Percentiles rank a stretch among this genome's conserved stretches.
phyloP scores from a whole-genome alignment of 2,888 invertebrate genomes.

The Lasioglossum pauxillum region DNA sequence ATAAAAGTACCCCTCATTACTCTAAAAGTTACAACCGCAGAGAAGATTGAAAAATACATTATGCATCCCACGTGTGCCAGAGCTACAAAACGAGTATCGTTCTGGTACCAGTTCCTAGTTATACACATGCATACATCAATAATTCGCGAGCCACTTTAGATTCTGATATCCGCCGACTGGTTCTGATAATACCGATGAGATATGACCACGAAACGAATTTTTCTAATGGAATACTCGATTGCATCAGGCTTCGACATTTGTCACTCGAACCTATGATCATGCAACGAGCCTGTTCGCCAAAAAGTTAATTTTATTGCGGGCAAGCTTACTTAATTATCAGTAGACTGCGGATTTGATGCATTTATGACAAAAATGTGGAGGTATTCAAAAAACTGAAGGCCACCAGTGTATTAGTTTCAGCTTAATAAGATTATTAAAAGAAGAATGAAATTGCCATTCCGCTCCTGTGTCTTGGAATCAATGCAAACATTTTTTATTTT shows the following conservation, averaged over 20 bases:
- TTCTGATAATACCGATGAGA: constrained; percentile 13
- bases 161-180: neutral
- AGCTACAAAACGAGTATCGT: constrained; percentile 3
- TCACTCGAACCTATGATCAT: neutral
- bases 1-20: constrained; percentile 18
- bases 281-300: neutral
- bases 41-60: constrained; percentile 45
- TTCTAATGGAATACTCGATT: neutral
- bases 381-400: too few relatives aligned
- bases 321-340: neutral
- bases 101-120: constrained; percentile 21
- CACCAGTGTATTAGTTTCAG: too few relatives aligned
- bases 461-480: too few relatives aligned
- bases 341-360: too few relatives aligned
- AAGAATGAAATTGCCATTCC: too few relatives aligned
- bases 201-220: neutral
- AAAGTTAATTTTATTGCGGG: neutral
- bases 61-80: constrained; percentile 17
- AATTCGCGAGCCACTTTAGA: constrained; percentile 18
- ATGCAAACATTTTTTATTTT: too few relatives aligned
- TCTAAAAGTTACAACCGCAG: constrained; percentile 29
- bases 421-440: too few relatives aligned
- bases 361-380: too few relatives aligned
- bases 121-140: constrained; percentile 10
- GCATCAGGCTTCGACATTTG: neutral